Conservation (phyloP, 2,797 vertebrate genomes). For the Momotus momota region DNA sequence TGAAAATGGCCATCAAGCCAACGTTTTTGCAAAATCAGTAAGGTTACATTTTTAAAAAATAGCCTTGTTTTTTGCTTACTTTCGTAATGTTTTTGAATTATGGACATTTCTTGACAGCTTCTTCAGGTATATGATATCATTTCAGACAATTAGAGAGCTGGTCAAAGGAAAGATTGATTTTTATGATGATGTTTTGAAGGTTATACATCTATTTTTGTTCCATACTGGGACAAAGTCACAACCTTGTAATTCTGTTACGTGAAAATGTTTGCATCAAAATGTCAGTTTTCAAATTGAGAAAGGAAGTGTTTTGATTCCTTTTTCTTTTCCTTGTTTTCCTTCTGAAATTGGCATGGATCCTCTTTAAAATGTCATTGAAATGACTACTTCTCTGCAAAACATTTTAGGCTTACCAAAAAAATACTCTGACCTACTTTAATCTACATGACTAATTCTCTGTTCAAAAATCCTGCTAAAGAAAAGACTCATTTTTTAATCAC, state of each 20-base stretch:
- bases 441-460: neutral
- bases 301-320: neutral
- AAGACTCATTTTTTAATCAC: neutral
- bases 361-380: conserved; percentile 23
- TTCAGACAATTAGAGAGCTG: neutral
- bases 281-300: conserved; percentile 12
- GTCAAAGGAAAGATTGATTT: conserved; percentile 16
- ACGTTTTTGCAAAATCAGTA: neutral
- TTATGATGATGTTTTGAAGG: conserved; percentile 10
- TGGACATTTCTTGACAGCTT: neutral
- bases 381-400: neutral
- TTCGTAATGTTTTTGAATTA: neutral
- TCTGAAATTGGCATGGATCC: neutral
- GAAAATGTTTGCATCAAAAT: conserved; percentile 37
- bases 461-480: neutral
- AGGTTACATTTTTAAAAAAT: neutral
- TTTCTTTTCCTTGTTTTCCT: conserved; percentile 12
- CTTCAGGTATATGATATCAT: neutral
- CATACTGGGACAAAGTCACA: neutral
- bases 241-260: neutral
- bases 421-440: neutral
- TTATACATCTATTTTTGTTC: conserved; percentile 32
- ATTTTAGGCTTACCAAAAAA: neutral
- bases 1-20: neutral
- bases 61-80: neutral